Evolutionary conservation across 2,888 invertebrate species (phyloP), one percentile per base, ranked within the genome.

Genomic region (Geotrupes spiniger): DNA sequence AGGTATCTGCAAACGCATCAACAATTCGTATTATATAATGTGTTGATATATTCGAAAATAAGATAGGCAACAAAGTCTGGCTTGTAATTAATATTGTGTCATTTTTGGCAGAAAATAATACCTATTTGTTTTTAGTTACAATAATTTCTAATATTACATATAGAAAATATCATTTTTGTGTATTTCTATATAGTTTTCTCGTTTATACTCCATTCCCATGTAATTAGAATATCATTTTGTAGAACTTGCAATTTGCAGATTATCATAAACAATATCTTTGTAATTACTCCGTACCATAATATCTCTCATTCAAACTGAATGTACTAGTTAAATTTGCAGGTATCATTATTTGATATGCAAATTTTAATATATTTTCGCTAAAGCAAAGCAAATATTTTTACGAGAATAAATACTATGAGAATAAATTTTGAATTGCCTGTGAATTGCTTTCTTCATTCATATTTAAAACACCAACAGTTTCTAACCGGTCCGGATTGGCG

Each of bases 371-470:
- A 61, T 61, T 47, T 53, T 59, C 2, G 58, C 43, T 43, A 63
- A 52, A 2, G 58, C 58, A 6, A 63, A 15, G 17, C 56, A 57
- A 43, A 61, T 56, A 43, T 64, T 62, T 55, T 60, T 61, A 4
- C 63, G 42, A 1, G 60, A 60, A n/a, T 53, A 57, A 15, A 57
- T 63, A 4, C 51, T 53, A 41, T 58, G 52, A 2, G 57, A 50
- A 58, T 64, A 63, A 5, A 51, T 15, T 46, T 61, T 58, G 14
- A 53, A 51, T 38, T 52, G 44, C 15, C 48, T 53, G 47, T 58
- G 58, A 28, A 55, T 55, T 1, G 53, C 43, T 37, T 61, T n/a
- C n/a, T n/a, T n/a, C n/a, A n/a, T n/a, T n/a, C 57, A 46, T 50
- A 60, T 4, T 54, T 52, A 46, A 60, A 60, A 46, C 55, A 59